Conservation (phyloP, 2,113 vertebrate species). For the Halichoeres trimaculatus region DNA sequence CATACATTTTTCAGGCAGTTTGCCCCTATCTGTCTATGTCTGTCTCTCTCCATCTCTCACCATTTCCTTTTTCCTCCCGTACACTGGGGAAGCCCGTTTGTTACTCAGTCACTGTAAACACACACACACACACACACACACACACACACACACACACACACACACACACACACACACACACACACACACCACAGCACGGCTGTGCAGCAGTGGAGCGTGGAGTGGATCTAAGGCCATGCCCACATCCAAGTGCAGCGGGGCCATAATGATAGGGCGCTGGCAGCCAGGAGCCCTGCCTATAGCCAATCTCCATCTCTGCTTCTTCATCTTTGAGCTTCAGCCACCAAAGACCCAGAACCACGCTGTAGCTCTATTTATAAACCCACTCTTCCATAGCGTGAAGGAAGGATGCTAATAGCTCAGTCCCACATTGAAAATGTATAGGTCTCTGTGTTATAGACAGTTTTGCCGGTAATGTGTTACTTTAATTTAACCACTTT, state of each 20-base stretch:
- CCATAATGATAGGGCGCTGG: slow-evolving; percentile 74
- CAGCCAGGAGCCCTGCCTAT: slow-evolving; percentile 37
- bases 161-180: slow-evolving; percentile 53
- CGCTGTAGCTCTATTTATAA: slow-evolving; percentile 62
- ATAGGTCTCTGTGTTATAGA: too few species aligned
- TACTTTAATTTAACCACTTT: too few species aligned
- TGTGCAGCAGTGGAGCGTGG: slow-evolving; percentile 49
- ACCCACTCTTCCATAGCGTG: slow-evolving; percentile 49
- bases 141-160: slow-evolving; percentile 53
- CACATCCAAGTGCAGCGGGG: slow-evolving; percentile 65
- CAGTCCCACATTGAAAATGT: not conserved
- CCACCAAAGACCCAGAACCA: not conserved
- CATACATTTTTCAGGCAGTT: slow-evolving; percentile 53
- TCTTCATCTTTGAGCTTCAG: slow-evolving; percentile 37
- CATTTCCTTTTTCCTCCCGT: slow-evolving; percentile 24
- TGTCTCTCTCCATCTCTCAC: slow-evolving; percentile 19
- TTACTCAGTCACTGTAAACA: slow-evolving; percentile 59
- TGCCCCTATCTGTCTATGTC: slow-evolving; percentile 47
- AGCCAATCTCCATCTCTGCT: slow-evolving; percentile 40
- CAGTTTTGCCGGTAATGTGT: too few species aligned
- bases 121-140: slow-evolving; percentile 23
- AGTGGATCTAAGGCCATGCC: slow-evolving; percentile 42
- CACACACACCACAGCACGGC: slow-evolving; percentile 42
- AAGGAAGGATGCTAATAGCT: slow-evolving; percentile 42
- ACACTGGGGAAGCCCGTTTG: slow-evolving; percentile 52